phyloP scores from a whole-genome alignment of 2,888 invertebrate species.

The Diplazon laetatorius region DNA sequence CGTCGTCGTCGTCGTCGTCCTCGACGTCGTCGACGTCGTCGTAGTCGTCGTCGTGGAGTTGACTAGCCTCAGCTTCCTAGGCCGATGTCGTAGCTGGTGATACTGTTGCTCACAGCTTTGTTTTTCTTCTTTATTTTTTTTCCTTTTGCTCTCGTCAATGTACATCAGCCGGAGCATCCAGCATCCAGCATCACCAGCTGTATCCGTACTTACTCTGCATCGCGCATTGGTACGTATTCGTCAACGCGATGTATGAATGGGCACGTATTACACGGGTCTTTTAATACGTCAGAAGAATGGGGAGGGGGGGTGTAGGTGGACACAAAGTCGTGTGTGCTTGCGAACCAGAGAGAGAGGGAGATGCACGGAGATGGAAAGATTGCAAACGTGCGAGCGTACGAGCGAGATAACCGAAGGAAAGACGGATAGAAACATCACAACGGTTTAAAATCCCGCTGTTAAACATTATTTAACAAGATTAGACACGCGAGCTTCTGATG shows the following conservation, averaged over 20 bases:
- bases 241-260: conserved; percentile 67
- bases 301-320: conserved; percentile 23
- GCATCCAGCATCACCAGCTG: no score
- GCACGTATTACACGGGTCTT: conserved; percentile 65
- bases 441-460: conserved; percentile 7
- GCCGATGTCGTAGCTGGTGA: conserved; percentile 15
- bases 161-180: conserved; percentile 7
- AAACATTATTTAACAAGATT: conserved; percentile 14
- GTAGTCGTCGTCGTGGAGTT: not conserved
- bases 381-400: conserved; percentile 16
- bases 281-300: conserved; percentile 59
- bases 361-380: conserved; percentile 30
- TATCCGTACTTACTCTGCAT: not conserved
- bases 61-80: not conserved
- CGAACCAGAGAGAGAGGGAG: not conserved
- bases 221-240: conserved; percentile 57
- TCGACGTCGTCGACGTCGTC: not conserved
- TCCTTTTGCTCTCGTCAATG: conserved; percentile 25
- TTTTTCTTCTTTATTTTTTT: not conserved
- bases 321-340: conserved; percentile 52
- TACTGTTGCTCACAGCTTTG: not conserved
- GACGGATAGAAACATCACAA: conserved; percentile 8
- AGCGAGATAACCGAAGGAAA: conserved; percentile 1
- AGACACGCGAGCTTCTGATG: conserved; percentile 52
- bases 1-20: conserved; percentile 9